Evolutionary conservation across 2,113 vertebrate species (phyloP), one percentile per base, ranked within the genome.

Genomic region (Felis chaus): DNA sequence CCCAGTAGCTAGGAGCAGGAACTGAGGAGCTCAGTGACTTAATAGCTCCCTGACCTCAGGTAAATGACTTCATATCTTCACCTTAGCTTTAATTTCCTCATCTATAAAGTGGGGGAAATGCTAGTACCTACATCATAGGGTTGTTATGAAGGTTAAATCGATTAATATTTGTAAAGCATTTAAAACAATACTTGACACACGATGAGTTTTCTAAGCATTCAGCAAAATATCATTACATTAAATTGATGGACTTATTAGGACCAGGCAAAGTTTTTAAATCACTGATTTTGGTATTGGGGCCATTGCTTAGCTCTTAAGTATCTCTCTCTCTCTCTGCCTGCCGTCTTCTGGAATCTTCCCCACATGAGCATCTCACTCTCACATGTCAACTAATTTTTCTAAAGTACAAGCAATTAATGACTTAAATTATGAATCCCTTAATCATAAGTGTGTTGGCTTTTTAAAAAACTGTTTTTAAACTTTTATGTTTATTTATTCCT

Each of bases 391-490:
- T 85, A 69, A 48, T 55, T 81, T 94, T 83, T 79, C 39, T 86
- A 31, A n/a, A 63, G 87, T 89, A 48, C 14, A 89, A 55, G 19
- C 71, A 89, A 71, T 80, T 91, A 71, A 53, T 55, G 11, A 91
- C 16, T 89, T 96, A 63, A 91, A 57, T 53, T 84, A 92, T 87
- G 61, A 86, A 76, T 82, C 55, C 90, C 27, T 92, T 92, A 83
- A 76, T 76, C 29, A 25, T 63, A 50, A 55, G 7, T 61, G 39
- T 63, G 39, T 39, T 89, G n/a, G 4, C 50, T 97, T 79, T 93
- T 81, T 82, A 1, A 45, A 57, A 61, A 61, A 21, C 2, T 45
- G 45, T 76, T 29, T 45, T 14, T 61, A 8, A 7, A 14, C 8
- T 61, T 61, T 61, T 25, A 61, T 61, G 21, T 61, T 61, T 23